Evolutionary conservation across 2,113 vertebrate species (phyloP), one percentile per base, ranked within the genome.

Genomic region (Trogon surrucura): DNA sequence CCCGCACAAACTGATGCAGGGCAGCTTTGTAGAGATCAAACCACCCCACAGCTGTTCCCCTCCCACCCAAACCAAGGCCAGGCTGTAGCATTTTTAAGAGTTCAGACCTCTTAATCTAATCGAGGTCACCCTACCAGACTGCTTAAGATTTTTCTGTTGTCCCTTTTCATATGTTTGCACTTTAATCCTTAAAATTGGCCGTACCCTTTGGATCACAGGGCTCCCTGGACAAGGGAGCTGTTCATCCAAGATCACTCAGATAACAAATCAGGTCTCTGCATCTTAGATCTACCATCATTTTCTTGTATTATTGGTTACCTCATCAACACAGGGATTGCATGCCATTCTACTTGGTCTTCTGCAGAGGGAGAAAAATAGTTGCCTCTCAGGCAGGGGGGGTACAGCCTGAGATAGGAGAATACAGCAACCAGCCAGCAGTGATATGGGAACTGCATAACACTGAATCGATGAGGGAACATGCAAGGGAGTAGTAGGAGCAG

Each of bases 391-490:
- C 11, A 69, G 30, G 9, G 22, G 12, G 36, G 9, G 12, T 70
- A 50, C 27, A 79, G 57, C 10, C 45, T 32, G 21, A 65, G 29
- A 62, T 1, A 77, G 36, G 3, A 88, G 41, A 84, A 41, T 7
- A 45, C 12, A 70, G 27, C 67, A 69, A 61, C 9, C 80, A 12
- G 48, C 32, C 80, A 77, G 4, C 34, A 18, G n/a, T 11, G 48
- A 67, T n/a, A 67, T 0, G 9, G 22, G 21, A 89, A 32, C 34
- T 72, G 15, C 8, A 3, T 21, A 34, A 65, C 1, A 1, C 0
- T 22, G 44, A 64, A 77, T 36, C 12, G 1, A 5, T 2, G 11
- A 64, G 29, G 32, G 23, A 86, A 60, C 32, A 27, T 58, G 47
- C 56, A 70, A 62, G 51, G 16, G 13, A 36, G 3, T 3, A 83